phyloP scores from a whole-genome alignment of 2,113 vertebrate species.

The Anthoscopus minutus region DNA sequence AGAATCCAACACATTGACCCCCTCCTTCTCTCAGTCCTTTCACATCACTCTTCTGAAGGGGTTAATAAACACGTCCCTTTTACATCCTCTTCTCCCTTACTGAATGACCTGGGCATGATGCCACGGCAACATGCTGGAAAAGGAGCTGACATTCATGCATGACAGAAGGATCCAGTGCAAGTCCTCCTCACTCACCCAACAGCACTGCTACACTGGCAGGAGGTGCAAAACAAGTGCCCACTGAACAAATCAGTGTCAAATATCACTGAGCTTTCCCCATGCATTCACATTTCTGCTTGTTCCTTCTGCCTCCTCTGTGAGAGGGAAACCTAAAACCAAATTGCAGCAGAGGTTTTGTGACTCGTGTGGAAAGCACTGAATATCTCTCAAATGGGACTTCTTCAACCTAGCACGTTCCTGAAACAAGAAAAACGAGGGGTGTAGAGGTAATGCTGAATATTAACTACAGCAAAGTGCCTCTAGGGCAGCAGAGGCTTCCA shows the following conservation, averaged over 20 bases:
- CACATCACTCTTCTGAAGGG: background rate
- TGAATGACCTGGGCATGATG: background rate
- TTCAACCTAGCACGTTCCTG: fast-evolving
- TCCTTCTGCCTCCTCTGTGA: background rate
- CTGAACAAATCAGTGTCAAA: background rate
- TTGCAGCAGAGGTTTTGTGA: background rate
- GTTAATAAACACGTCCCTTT: background rate
- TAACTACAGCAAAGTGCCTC: background rate
- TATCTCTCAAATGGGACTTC: background rate
- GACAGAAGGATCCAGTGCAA: background rate
- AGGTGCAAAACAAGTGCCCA: background rate
- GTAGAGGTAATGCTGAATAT: background rate
- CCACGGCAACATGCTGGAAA: background rate
- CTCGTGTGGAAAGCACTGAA: background rate
- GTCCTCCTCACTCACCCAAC: background rate
- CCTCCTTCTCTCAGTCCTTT: background rate
- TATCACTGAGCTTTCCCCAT: background rate
- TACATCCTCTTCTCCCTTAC: background rate
- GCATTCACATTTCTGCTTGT: background rate
- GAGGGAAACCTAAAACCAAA: background rate
- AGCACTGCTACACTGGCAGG: background rate
- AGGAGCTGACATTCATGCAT: background rate
- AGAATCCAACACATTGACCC: background rate
- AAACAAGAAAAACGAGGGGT: background rate
- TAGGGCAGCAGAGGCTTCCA: background rate